These are phyloP conservation scores for Catostylus mosaicus DNA, from an alignment of 30 jellyfish, hydroid and myxozoan species.

Conservation along the genomic window DNA sequence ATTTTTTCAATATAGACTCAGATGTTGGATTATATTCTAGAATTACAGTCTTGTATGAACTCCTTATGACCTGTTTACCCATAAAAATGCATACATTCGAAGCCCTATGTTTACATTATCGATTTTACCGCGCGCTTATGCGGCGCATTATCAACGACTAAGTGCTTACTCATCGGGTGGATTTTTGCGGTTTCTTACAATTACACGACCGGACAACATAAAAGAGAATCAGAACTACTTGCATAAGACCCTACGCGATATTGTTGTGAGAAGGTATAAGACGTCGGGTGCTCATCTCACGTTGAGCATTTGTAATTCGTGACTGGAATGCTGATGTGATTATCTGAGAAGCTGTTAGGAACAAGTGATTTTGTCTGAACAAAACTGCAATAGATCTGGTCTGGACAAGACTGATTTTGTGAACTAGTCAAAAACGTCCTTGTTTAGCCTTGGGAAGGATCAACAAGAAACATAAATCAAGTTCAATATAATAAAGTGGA, in stretches of 20 bases:
- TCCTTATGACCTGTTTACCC: neutral
- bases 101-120: no score
- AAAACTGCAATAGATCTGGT: neutral
- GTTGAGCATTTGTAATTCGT: neutral
- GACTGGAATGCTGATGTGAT: slow-evolving; percentile 7
- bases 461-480: neutral
- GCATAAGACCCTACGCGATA: neutral
- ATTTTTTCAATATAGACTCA: neutral
- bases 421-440: neutral
- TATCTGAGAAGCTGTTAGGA: neutral
- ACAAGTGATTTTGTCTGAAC: no score
- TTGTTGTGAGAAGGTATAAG: slow-evolving; percentile 15
- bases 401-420: neutral
- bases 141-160: no score
- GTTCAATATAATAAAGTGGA: neutral
- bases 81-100: neutral
- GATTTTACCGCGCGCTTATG: no score
- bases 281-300: neutral
- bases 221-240: neutral
- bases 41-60: neutral
- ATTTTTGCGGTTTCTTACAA: neutral
- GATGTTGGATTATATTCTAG: neutral
- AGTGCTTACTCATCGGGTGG: neutral
- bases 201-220: neutral
- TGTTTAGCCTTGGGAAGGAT: neutral